Percentiles rank a stretch among this genome's conserved stretches.
These are phyloP conservation scores for Phrixothrix hirtus DNA, from an alignment of 2,888 invertebrate genomes.

Conservation along the genomic window DNA sequence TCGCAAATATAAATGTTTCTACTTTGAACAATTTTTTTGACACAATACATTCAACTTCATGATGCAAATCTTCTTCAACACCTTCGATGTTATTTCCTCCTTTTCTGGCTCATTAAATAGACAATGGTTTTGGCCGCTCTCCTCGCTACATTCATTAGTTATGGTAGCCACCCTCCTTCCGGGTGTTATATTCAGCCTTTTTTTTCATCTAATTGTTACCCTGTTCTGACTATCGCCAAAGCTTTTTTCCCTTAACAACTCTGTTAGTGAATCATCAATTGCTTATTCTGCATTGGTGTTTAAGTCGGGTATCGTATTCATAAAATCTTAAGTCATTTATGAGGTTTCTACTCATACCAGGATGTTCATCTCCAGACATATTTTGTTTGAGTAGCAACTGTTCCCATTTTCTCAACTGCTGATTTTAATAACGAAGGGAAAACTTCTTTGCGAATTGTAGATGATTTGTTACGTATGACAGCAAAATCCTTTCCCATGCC, in stretches of 20 bases:
- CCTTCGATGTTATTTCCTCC: neutral
- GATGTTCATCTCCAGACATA: slow-evolving; percentile 1
- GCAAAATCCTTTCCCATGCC: neutral
- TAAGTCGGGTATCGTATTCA: slow-evolving; percentile 3
- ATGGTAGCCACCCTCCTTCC: neutral
- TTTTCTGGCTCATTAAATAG: too few relatives aligned
- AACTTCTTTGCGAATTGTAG: slow-evolving; percentile 1
- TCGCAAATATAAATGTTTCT: slow-evolving; percentile 2
- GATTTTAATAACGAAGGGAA: slow-evolving; percentile 1
- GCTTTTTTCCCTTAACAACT: slow-evolving; percentile 2
- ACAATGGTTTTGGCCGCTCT: too few relatives aligned
- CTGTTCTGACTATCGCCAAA: neutral
- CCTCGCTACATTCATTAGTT: neutral
- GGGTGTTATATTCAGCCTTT: slow-evolving; percentile 4
- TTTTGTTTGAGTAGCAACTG: slow-evolving; percentile 1
- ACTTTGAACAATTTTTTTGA: neutral
- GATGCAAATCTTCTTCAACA: neutral
- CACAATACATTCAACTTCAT: slow-evolving; percentile 2
- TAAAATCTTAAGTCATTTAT: slow-evolving; percentile 5
- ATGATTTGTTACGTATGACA: neutral
- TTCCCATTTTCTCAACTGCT: slow-evolving; percentile 4
- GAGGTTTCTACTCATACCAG: slow-evolving; percentile 3
- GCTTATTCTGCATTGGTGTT: neutral
- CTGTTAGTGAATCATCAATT: neutral
- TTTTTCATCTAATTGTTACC: slow-evolving; percentile 1